Evolutionary conservation across 2,113 vertebrate species (phyloP).

Genomic region (Lamprotornis superbus): DNA sequence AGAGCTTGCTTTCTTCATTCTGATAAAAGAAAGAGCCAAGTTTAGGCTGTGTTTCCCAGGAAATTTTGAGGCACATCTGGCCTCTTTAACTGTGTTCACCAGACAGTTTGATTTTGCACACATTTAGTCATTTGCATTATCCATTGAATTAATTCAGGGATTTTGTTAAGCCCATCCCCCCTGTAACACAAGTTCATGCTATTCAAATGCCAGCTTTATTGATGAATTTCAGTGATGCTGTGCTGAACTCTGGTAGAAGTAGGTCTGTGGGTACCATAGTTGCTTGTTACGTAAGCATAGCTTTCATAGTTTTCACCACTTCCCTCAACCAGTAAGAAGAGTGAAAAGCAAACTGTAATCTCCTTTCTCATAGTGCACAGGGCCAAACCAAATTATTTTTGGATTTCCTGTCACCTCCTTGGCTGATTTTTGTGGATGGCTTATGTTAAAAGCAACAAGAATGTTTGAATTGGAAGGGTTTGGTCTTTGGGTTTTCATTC

Average conservation of each 20-base stretch:
- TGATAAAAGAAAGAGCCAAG: conserved; percentile 36
- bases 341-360: conserved; percentile 24
- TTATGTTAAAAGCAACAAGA: conserved; percentile 75
- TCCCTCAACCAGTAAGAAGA: neutral
- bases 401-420: conserved; percentile 73
- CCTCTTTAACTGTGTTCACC: neutral
- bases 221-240: neutral
- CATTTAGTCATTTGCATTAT: conserved; percentile 29
- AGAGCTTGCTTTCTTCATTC: conserved; percentile 39
- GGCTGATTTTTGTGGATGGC: conserved; percentile 65
- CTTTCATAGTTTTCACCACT: conserved; percentile 25
- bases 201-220: neutral
- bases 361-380: neutral
- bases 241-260: neutral
- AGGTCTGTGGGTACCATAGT: neutral
- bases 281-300: neutral
- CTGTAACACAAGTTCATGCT: neutral
- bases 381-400: conserved; percentile 70
- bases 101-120: conserved; percentile 35
- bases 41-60: conserved; percentile 43
- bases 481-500: conserved; percentile 66
- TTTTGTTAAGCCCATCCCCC: neutral
- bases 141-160: conserved; percentile 2
- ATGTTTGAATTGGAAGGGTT: conserved; percentile 73
- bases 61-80: conserved; percentile 40